phyloP scores from a whole-genome alignment of 2,113 vertebrate species.

The Heterochromis multidens region DNA sequence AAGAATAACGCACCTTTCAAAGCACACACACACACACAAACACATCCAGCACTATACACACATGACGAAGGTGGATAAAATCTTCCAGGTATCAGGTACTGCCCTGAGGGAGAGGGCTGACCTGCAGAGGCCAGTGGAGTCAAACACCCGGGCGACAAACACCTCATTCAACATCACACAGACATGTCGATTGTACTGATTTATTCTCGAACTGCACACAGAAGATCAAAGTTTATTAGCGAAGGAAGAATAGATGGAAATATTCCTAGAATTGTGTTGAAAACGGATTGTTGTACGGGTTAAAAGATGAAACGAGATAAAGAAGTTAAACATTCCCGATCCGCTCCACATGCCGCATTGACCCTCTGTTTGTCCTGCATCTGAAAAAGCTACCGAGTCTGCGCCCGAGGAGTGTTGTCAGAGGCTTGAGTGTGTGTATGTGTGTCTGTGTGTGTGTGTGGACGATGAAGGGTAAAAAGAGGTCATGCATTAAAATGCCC shows the following conservation, averaged over 20 bases:
- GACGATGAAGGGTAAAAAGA: constrained; percentile 54
- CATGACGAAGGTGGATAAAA: constrained; percentile 58
- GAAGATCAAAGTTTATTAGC: constrained; percentile 14
- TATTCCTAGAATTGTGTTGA: neutral
- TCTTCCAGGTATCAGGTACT: constrained; percentile 74
- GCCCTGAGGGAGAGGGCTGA: constrained; percentile 68
- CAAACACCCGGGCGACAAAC: constrained; percentile 47
- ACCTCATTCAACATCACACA: constrained; percentile 41
- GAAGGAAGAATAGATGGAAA: neutral
- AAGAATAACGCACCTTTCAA: constrained; percentile 75
- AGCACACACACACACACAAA: constrained; percentile 60
- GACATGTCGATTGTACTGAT: neutral
- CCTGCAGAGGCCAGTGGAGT: constrained; percentile 44
- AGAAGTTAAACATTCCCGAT: constrained; percentile 34
- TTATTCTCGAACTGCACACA: neutral
- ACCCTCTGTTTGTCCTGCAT: constrained; percentile 54
- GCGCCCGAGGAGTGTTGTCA: constrained; percentile 42
- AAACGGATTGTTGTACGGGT: neutral
- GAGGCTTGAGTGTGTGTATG: constrained; percentile 35
- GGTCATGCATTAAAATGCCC: constrained; percentile 70
- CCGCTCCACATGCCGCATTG: neutral
- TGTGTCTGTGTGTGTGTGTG: constrained; percentile 37
- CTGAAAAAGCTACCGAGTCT: constrained; percentile 28
- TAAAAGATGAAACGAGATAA: constrained; percentile 34
- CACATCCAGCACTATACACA: constrained; percentile 49